These are phyloP conservation scores for Griposia aprilina DNA, from an alignment of 2,888 invertebrate species.

Conservation along the genomic window DNA sequence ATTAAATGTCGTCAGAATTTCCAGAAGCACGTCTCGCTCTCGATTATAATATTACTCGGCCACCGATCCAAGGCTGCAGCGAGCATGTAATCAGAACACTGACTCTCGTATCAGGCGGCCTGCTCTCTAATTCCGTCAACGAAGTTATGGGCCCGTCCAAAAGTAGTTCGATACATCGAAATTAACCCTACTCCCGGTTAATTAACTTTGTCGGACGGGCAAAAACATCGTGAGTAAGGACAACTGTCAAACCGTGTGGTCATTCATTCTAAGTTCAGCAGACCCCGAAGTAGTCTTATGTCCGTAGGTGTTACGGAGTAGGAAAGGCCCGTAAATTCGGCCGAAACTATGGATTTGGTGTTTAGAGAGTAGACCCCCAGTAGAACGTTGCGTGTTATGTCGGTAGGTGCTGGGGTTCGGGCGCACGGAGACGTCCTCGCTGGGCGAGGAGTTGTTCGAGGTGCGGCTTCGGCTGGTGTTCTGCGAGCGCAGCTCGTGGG, in stretches of 20 bases:
- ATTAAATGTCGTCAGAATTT: neutral
- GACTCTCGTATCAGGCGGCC: neutral
- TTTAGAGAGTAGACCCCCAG: neutral
- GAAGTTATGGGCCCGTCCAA: no score
- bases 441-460: constrained; percentile 79
- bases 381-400: neutral
- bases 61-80: neutral
- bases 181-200: no score
- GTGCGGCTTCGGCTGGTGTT: constrained; percentile 75
- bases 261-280: no score
- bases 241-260: no score
- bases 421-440: constrained; percentile 74
- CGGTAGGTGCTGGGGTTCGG: constrained; percentile 83
- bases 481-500: constrained; percentile 79
- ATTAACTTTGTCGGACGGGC: no score
- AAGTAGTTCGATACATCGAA: no score
- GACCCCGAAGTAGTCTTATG: no score
- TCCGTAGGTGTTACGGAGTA: no score
- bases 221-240: no score
- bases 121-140: no score
- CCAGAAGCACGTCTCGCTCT: neutral
- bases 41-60: neutral
- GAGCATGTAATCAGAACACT: neutral
- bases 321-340: no score
- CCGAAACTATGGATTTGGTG: no score